Percentiles rank a stretch among this genome's conserved stretches.
phyloP scores from a whole-genome alignment of 2,888 invertebrate genomes.

The Caenorhabditis sinica region DNA sequence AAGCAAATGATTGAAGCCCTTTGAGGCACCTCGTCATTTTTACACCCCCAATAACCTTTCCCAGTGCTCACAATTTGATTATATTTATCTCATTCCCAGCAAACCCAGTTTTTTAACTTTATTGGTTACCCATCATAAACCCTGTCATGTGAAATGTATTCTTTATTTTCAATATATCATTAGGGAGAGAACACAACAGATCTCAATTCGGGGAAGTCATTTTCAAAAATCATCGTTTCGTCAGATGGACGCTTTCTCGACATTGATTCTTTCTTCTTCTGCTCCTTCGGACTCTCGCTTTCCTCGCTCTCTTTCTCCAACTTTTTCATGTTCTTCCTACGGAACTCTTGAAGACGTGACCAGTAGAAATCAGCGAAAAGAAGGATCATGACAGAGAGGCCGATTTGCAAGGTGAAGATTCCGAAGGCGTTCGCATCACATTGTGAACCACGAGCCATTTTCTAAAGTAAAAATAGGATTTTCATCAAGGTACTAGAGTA shows the following conservation, averaged over 20 bases:
- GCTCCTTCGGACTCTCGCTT: conserved; percentile 12
- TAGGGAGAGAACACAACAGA: conserved; percentile 60
- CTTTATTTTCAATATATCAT: background rate
- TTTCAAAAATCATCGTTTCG: conserved; percentile 49
- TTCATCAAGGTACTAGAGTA: background rate
- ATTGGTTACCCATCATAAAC: conserved; percentile 2
- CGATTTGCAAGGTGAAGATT: conserved; percentile 58
- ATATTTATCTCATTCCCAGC: background rate
- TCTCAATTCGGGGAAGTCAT: conserved; percentile 63
- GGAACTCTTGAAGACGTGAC: conserved; percentile 50
- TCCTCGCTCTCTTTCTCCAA: conserved; percentile 13
- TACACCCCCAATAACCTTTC: background rate
- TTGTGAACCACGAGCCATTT: conserved; percentile 51
- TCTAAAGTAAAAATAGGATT: conserved; percentile 44
- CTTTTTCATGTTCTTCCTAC: conserved; percentile 32
- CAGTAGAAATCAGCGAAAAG: conserved; percentile 72
- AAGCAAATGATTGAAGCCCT: conserved; percentile 64
- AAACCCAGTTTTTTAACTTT: background rate
- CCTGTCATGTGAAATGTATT: background rate
- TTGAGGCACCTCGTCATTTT: background rate
- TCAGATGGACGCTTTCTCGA: conserved; percentile 7
- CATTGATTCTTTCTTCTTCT: conserved; percentile 10
- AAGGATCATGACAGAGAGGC: conserved; percentile 58
- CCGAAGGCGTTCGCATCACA: conserved; percentile 63
- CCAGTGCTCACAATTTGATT: background rate